Evolutionary conservation across 2,113 vertebrate genomes (phyloP).

Genomic region (Dipodomys spectabilis): DNA sequence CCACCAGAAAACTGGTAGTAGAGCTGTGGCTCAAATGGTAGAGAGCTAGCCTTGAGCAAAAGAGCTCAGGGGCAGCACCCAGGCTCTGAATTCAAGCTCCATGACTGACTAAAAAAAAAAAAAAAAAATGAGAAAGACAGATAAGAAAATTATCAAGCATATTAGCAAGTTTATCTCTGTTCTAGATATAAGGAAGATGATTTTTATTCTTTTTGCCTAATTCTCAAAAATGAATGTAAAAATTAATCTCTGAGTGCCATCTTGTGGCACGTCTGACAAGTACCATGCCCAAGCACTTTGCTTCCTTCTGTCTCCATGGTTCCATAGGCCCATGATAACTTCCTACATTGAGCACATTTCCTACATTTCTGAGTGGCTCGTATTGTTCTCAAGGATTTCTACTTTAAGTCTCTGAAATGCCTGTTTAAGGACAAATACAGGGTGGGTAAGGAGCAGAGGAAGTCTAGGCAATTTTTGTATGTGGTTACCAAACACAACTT

Average conservation of each 20-base stretch:
- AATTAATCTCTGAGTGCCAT: slow-evolving; percentile 50
- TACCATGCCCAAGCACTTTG: background rate
- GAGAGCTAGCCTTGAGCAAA: too few relatives aligned
- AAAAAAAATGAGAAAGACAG: too few relatives aligned
- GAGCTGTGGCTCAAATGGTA: too few relatives aligned
- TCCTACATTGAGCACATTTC: background rate
- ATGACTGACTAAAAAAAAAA: background rate
- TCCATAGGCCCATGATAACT: background rate
- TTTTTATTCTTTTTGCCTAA: background rate
- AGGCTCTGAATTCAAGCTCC: too few relatives aligned
- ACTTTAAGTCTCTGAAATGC: background rate
- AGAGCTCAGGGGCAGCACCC: too few relatives aligned
- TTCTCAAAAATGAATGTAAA: slow-evolving; percentile 25
- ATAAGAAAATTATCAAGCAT: background rate
- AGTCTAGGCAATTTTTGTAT: background rate
- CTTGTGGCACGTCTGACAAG: slow-evolving; percentile 65
- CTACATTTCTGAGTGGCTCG: background rate
- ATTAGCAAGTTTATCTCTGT: slow-evolving; percentile 29
- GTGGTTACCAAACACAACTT: too few relatives aligned
- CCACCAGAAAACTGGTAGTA: too few relatives aligned
- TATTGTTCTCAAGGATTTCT: background rate
- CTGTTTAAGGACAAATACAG: background rate
- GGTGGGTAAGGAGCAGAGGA: background rate
- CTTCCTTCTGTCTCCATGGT: background rate
- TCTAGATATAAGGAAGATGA: background rate